Evolutionary conservation across 2,888 invertebrate species (phyloP).

Genomic region (Macrosoma leucophasiata): DNA sequence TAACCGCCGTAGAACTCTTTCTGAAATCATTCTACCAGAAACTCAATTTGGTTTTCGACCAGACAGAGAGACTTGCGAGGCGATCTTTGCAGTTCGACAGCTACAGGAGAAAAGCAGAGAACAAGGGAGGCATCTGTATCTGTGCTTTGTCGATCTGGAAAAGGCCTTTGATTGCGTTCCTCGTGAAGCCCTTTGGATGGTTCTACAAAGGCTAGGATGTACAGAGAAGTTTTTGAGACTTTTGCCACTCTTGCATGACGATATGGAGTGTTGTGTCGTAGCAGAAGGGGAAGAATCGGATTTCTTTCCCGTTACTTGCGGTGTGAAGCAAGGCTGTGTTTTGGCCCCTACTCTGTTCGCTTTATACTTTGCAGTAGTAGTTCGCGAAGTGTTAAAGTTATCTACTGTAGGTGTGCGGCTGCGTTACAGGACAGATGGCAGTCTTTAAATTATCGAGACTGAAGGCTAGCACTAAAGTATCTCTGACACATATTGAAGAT

Average conservation of each 20-base stretch:
- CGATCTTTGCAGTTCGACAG: too few species aligned
- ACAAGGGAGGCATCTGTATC: too few species aligned
- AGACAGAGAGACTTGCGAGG: too few species aligned
- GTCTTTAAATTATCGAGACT: too few species aligned
- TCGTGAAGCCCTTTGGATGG: neutral
- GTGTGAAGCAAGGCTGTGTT: constrained; percentile 23
- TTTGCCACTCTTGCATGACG: constrained; percentile 15
- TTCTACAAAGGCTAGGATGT: too few species aligned
- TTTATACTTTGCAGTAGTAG: constrained; percentile 12
- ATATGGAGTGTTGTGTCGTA: constrained; percentile 17
- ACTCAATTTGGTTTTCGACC: too few species aligned
- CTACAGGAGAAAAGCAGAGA: too few species aligned
- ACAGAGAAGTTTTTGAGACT: constrained; percentile 4
- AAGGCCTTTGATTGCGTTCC: neutral
- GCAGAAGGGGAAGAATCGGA: constrained; percentile 12
- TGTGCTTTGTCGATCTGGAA: neutral
- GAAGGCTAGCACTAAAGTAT: too few species aligned
- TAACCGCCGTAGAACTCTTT: too few species aligned
- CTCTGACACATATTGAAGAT: too few species aligned
- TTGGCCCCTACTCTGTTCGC: constrained; percentile 21
- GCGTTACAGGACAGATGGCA: too few species aligned
- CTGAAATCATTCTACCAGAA: too few species aligned
- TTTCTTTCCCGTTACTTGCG: constrained; percentile 18
- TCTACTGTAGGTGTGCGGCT: constrained; percentile 11
- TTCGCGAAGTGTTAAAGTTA: constrained; percentile 10